These are phyloP conservation scores for Euproctis similis DNA, from an alignment of 2,888 invertebrate species.

Conservation along the genomic window DNA sequence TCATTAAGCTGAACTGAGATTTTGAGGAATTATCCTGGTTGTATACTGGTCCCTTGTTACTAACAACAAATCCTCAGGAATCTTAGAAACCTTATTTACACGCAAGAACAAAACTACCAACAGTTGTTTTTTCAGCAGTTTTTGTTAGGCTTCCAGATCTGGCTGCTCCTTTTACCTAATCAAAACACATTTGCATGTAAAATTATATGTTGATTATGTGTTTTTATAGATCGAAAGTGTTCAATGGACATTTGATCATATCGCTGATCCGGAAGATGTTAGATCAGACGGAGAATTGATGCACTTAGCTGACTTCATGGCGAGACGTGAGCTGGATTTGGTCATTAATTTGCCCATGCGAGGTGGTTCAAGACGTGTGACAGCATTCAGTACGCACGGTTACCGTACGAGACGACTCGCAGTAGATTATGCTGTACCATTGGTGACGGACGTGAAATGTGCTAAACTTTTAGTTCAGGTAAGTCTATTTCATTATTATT, in stretches of 20 bases:
- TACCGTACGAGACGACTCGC: slow-evolving; percentile 96
- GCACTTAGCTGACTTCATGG: slow-evolving; percentile 94
- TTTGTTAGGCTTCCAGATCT: too few relatives aligned
- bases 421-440: slow-evolving; percentile 97
- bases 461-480: slow-evolving; percentile 96
- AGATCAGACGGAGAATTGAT: slow-evolving; percentile 85
- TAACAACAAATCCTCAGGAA: too few relatives aligned
- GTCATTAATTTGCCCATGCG: slow-evolving; percentile 98
- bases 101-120: too few relatives aligned
- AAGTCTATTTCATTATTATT: too few relatives aligned
- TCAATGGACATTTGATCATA: slow-evolving; percentile 97
- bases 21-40: too few relatives aligned
- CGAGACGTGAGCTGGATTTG: slow-evolving; percentile 95
- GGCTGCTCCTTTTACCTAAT: too few relatives aligned
- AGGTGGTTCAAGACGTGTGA: slow-evolving; percentile 93
- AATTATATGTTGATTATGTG: too few relatives aligned
- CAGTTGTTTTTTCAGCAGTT: too few relatives aligned
- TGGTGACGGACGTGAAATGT: slow-evolving; percentile 99
- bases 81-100: too few relatives aligned
- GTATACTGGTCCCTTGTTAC: too few relatives aligned
- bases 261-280: slow-evolving; percentile 85
- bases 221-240: slow-evolving; percentile 92
- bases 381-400: slow-evolving; percentile 95
- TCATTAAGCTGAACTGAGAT: too few relatives aligned
- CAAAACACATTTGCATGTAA: too few relatives aligned